These are phyloP conservation scores for Zygogramma bicolorata DNA, from an alignment of 2,888 invertebrate genomes.

Conservation along the genomic window DNA sequence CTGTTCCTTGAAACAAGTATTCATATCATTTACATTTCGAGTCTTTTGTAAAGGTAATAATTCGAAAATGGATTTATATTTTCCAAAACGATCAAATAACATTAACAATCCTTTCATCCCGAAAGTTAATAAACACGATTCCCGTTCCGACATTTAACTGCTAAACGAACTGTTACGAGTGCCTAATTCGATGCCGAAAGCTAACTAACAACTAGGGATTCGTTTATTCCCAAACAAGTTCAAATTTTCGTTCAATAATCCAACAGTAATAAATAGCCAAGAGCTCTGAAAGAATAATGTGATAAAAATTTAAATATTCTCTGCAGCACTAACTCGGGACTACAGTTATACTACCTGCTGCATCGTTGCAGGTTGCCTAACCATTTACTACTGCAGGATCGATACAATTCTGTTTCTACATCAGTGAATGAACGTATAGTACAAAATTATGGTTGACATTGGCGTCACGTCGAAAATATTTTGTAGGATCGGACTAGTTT, in stretches of 20 bases:
- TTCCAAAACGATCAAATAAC: too few relatives aligned
- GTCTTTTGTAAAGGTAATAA: too few relatives aligned
- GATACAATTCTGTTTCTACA: slow-evolving; percentile 34
- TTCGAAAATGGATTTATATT: too few relatives aligned
- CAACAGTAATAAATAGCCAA: slow-evolving; percentile 30
- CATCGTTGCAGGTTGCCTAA: slow-evolving; percentile 42
- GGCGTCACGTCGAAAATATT: background rate
- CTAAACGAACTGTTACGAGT: background rate
- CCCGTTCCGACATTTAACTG: too few relatives aligned
- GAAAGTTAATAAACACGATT: too few relatives aligned
- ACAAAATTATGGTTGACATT: background rate
- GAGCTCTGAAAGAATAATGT: slow-evolving; percentile 31
- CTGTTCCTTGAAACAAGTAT: too few relatives aligned
- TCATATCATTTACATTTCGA: too few relatives aligned
- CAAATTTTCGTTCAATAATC: slow-evolving; percentile 13
- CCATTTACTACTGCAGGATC: slow-evolving; percentile 41
- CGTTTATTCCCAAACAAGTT: background rate
- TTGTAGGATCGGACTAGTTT: background rate
- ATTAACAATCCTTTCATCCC: too few relatives aligned
- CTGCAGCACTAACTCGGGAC: slow-evolving; percentile 23
- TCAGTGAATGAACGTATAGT: slow-evolving; percentile 25
- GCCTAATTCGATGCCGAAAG: background rate
- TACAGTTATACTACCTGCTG: slow-evolving; percentile 42
- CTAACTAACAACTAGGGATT: background rate
- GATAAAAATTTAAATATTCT: slow-evolving; percentile 41